phyloP scores from a whole-genome alignment of 2,888 invertebrate species.

The Adelognathus sp. region DNA sequence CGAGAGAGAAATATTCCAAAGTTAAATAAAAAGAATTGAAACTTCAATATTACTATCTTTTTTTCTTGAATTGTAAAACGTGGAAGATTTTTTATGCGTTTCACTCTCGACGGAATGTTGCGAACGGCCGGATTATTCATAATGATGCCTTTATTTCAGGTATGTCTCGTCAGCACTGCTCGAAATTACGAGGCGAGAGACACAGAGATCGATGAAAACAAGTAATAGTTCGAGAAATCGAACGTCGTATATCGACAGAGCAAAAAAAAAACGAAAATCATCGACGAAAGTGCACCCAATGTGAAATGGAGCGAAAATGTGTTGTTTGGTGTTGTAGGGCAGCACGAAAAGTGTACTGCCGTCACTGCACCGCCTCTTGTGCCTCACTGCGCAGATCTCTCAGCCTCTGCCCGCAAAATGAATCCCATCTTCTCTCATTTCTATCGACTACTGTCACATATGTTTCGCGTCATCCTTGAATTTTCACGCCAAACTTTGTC shows the following conservation, averaged over 20 bases:
- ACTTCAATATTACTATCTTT: neutral
- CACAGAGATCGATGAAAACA: slow-evolving; percentile 31
- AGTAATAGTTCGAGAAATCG: slow-evolving; percentile 29
- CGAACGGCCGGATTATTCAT: slow-evolving; percentile 54
- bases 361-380: slow-evolving; percentile 76
- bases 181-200: slow-evolving; percentile 35
- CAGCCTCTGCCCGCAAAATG: slow-evolving; percentile 36
- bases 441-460: slow-evolving; percentile 2
- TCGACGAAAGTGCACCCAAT: slow-evolving; percentile 61
- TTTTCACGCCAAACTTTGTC: slow-evolving; percentile 5
- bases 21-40: neutral
- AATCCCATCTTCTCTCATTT: slow-evolving; percentile 45
- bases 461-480: slow-evolving; percentile 10
- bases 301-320: slow-evolving; percentile 43
- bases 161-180: slow-evolving; percentile 45
- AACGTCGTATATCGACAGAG: slow-evolving; percentile 39
- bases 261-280: slow-evolving; percentile 62
- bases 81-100: neutral
- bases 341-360: slow-evolving; percentile 64
- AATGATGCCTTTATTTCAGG: slow-evolving; percentile 76
- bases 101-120: slow-evolving; percentile 12
- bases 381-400: slow-evolving; percentile 50
- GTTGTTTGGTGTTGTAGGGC: slow-evolving; percentile 54
- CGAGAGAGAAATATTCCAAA: slow-evolving; percentile 14
- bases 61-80: neutral